A percentile compares a stretch with the other conserved stretches of the same genome.
Conservation (phyloP, 2,797 vertebrate genomes). For the Muscicapa striata region DNA sequence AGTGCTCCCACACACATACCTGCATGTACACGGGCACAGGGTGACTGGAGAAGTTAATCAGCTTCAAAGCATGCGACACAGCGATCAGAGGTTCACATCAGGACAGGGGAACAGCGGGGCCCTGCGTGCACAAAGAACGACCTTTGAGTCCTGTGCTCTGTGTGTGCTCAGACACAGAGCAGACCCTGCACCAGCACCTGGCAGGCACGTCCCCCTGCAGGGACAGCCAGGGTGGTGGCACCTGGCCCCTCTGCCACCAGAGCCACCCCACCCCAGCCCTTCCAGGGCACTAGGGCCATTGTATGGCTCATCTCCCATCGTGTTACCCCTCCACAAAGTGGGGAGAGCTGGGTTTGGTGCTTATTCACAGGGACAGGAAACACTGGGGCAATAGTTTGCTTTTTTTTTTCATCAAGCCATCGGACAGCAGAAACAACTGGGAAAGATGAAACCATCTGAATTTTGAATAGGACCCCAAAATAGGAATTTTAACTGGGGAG, state of each 20-base stretch:
- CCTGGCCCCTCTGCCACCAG: background rate
- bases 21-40: background rate
- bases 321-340: rapidly evolving
- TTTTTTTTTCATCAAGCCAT: background rate
- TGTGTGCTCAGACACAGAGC: background rate
- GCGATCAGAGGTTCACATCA: conserved; percentile 26
- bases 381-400: background rate
- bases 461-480: background rate
- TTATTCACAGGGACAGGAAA: background rate
- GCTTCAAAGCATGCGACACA: background rate
- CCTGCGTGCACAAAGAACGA: background rate
- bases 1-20: background rate
- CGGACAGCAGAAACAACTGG: background rate
- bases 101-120: background rate
- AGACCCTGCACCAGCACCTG: background rate
- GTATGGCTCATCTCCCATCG: background rate
- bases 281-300: background rate
- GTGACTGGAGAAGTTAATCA: background rate
- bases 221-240: no score
- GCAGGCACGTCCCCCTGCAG: rapidly evolving
- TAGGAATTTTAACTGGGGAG: background rate
- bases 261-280: background rate
- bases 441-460: background rate
- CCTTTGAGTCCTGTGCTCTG: background rate
- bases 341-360: background rate